Evolutionary conservation across 1,140 invertebrate species (phyloP), one percentile per base, ranked within the genome.

Genomic region (Grapholita molesta): DNA sequence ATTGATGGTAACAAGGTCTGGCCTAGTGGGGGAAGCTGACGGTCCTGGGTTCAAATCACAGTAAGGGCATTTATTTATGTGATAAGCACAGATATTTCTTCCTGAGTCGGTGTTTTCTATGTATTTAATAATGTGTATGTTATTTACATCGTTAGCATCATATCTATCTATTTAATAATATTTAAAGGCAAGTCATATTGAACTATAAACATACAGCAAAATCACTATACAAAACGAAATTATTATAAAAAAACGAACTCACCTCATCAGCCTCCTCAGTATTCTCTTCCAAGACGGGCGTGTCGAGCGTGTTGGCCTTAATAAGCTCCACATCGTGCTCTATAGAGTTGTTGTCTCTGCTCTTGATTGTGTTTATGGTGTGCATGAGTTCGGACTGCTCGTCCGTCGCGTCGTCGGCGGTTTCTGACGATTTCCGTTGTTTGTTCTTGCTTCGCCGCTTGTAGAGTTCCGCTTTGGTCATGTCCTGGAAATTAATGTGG

Each of bases 391-490:
- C 24, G n/a, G n/a, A n/a, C 6, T 66, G 21, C 0, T 85, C 80
- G 5, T 82, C 79, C 0, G 65, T 18, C 1, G 79, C 77, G 9
- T 35, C 8, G 7, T 66, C 68, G 9, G 81, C 79, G 8, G 35
- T 24, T 24, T 33, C 25, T 0, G 74, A 71, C 0, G 84, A 85
- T 15, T 77, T 72, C 1, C 83, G 74, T 32, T 83, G 85, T 64
- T 88, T 90, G 77, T 84, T 90, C 70, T 91, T 91, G 70, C 75
- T 84, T 5, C 89, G 78, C 0, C 89, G 83, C 65, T 91, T 90
- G 79, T 91, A 91, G 0, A 91, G 78, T 12, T 91, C 88, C 0
- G 89, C 89, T 82, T 91, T 89, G 33, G 88, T 91, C 89, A 91
- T 91, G 71, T 91, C 89, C 89, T 91, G 79, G 0, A 68, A 75